Base-by-base conservation (phyloP, 2,888 invertebrate species). In the Sicus ferrugineus region DNA sequence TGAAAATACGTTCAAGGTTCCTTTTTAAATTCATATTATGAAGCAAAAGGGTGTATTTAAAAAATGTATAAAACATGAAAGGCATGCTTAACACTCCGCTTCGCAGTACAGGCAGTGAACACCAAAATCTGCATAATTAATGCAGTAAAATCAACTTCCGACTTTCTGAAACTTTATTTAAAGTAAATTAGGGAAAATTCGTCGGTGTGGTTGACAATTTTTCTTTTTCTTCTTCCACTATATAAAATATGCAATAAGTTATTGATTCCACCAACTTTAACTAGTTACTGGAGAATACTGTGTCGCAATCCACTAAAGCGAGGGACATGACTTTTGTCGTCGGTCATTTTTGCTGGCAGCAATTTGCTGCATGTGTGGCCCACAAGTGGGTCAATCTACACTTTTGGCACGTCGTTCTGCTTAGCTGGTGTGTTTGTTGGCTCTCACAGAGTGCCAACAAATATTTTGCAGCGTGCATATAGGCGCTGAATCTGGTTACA, bases 281-380 rank as follows among this genome's bases (percentile, higher is more conserved):
- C 50, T n/a, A 42, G 16, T 9, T 1, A 3, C 42, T 16, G 21
- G 50, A 50, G 50, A 50, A 21, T 9, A 21, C 50, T 34, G 38
- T 11, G 38, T 34, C 7, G 38, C 3, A 50, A 50, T 21, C 23
- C 21, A 23, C 3, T 50, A 21, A 50, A 50, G 50, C 50, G 50
- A 50, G 21, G 50, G 50, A 21, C 50, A 50, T 50, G 50, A 50
- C 50, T 50, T 50, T 50, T 50, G 50, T 50, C 50, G 50, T 50
- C 21, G 50, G 50, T 50, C 50, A 50, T 21, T 2, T 50, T 50
- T 50, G 50, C 19, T 42, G 14, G 42, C 34, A 46, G 5, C n/a
- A 16, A 5, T n/a, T 19, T 19, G 50, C 50, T 21, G 19, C 50
- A 50, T 42, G 42, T 42, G 42, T 42, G 42, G n/a, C 16, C 42